A percentile compares a stretch with the other conserved stretches of the same genome.
Evolutionary conservation across 2,797 vertebrate genomes (phyloP).

Genomic region (Hippoglossus hippoglossus): DNA sequence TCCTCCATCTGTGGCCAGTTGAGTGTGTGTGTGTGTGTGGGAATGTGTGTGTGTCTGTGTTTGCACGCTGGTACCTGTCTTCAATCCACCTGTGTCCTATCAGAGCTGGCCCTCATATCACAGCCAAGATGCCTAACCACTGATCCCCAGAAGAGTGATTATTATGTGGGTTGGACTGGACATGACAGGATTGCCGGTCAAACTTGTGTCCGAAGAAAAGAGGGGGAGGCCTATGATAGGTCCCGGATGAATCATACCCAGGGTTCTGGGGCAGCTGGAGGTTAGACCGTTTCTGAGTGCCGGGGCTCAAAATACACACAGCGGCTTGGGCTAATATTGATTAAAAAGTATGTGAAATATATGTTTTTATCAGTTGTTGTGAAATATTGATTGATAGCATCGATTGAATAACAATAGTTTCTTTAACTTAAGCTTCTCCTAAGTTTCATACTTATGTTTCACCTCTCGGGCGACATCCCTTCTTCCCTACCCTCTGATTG

Average conservation of each 20-base stretch:
- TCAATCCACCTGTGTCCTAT: constrained; percentile 64
- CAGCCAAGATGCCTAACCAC: constrained; percentile 46
- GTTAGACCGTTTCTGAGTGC: constrained; percentile 30
- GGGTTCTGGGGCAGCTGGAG: constrained; percentile 1
- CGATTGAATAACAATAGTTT: too few species aligned
- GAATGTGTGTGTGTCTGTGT: constrained; percentile 7
- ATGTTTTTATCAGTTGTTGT: too few species aligned
- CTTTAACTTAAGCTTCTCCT: too few species aligned
- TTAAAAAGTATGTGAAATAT: too few species aligned
- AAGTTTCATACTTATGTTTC: too few species aligned
- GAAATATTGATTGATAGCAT: too few species aligned
- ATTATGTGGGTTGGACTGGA: constrained; percentile 46
- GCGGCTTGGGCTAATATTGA: not conserved
- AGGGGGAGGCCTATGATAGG: not conserved
- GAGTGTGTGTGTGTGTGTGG: constrained; percentile 40
- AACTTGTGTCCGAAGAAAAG: constrained; percentile 42
- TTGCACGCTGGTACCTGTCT: constrained; percentile 46
- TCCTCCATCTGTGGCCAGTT: constrained; percentile 81
- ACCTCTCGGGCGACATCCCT: too few species aligned
- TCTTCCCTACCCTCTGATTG: too few species aligned
- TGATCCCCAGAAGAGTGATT: constrained; percentile 61
- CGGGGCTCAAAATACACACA: constrained; percentile 8
- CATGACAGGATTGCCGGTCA: constrained; percentile 40
- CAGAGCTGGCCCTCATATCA: constrained; percentile 50
- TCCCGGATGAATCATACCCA: constrained; percentile 17